These are phyloP conservation scores for Netelia melanura DNA, from an alignment of 2,888 invertebrate species.

Conservation along the genomic window DNA sequence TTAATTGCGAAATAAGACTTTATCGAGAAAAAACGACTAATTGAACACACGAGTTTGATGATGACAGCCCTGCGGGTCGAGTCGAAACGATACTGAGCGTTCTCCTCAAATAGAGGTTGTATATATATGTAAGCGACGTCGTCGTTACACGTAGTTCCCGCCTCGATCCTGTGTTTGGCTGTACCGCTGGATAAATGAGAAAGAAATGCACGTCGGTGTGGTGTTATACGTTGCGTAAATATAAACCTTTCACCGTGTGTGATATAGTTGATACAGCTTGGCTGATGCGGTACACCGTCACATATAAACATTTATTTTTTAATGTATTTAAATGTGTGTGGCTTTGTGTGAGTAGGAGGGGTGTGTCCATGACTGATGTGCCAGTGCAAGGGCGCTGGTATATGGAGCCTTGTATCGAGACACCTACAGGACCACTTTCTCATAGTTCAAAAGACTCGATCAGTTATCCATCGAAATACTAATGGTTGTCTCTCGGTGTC, in stretches of 20 bases:
- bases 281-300: conserved; percentile 22
- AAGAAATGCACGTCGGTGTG: conserved; percentile 70
- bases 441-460: neutral
- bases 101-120: conserved; percentile 72
- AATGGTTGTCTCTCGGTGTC: conserved; percentile 28
- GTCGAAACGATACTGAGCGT: conserved; percentile 75
- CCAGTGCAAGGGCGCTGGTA: no score
- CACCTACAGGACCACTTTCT: neutral
- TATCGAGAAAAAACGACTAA: no score
- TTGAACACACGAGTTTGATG: neutral
- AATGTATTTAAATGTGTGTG: neutral
- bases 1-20: conserved; percentile 1
- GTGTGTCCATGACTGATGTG: no score
- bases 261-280: conserved; percentile 14
- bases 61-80: conserved; percentile 39
- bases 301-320: neutral
- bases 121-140: conserved; percentile 74
- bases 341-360: neutral
- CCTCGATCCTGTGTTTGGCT: conserved; percentile 60
- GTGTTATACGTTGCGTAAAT: conserved; percentile 49
- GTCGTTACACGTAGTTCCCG: conserved; percentile 45
- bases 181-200: conserved; percentile 48
- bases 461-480: conserved; percentile 21
- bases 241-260: conserved; percentile 65
- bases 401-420: neutral